Evolutionary conservation across 2,888 invertebrate genomes (phyloP), one percentile per base, ranked within the genome.

Genomic region (Chymomyza procnemis): DNA sequence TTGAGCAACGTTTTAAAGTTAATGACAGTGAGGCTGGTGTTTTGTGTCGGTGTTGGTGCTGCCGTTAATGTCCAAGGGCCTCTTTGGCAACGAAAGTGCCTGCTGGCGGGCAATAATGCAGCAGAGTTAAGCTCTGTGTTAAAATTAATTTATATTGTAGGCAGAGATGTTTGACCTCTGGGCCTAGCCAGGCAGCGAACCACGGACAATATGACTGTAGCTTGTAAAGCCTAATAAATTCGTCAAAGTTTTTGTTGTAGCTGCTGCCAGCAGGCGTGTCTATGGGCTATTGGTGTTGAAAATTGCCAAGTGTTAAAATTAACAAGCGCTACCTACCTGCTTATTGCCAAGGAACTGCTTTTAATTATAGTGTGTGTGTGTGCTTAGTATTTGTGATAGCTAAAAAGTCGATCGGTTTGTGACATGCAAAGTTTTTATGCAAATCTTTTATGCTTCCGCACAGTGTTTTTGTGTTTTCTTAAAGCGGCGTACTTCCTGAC

Each of bases 81-180:
- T 52, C 61, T 57, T 60, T 62, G 67, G 57, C 78, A 82, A 77
- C 70, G 84, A 83, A 85, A 83, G 86, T 83, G 69, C 52, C 48
- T 9, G 52, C 22, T 58, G 61, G 48, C 21, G 47, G 30, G 26
- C 22, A 41, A 52, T 50, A 30, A 52, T 26, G 22, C 41, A 46
- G 46, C 57, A 48, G 47, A 34, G 14, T 18, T 41, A 16, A 54
- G 63, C 26, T 52, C 26, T 65, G 46, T 65, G 46, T 52, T 34
- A 63, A 74, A 74, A 74, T 69, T 64, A 67, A 69, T 66, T 74
- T 69, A 59, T 34, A 41, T 61, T 22, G 5, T 57, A 54, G 22
- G 34, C n/a, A 6, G 26, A 3, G 3, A 41, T 22, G 55, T 34
- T 26, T 12, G 30, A 52, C 41, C 54, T 41, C 34, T 21, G 41